Conservation (phyloP, 1,140 invertebrate genomes). For the Microplitis demolitor region DNA sequence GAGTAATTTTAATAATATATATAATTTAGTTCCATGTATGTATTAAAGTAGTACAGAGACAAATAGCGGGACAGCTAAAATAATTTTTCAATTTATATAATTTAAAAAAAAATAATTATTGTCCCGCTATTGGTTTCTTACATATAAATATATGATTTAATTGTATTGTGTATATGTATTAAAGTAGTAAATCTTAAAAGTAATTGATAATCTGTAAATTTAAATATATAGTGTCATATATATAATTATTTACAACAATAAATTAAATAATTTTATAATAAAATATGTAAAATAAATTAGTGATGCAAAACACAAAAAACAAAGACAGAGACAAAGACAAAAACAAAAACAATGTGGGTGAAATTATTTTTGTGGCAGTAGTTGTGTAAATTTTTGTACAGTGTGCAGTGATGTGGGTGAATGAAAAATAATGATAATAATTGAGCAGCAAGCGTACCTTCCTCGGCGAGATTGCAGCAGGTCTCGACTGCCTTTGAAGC, state of each 20-base stretch:
- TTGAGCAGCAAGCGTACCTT: constrained; percentile 38
- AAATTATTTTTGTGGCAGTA: no score
- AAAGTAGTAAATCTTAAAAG: no score
- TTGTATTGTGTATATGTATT: no score
- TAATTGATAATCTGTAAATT: neutral
- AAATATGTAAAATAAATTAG: constrained; percentile 5
- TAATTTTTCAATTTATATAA: neutral
- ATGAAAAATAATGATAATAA: constrained; percentile 21
- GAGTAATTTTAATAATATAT: neutral
- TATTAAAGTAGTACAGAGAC: no score
- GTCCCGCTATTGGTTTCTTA: no score
- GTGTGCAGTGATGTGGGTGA: neutral
- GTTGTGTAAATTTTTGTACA: no score
- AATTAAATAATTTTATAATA: constrained; percentile 2
- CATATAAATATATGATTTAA: no score
- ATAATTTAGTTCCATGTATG: neutral
- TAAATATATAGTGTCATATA: neutral
- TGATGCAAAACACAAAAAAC: constrained; percentile 1
- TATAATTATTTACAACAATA: neutral
- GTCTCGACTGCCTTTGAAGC: constrained; percentile 48
- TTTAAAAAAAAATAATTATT: no score
- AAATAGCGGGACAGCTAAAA: neutral
- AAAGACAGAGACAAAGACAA: neutral
- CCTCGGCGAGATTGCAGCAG: constrained; percentile 40
- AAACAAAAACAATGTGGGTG: no score